Evolutionary conservation across 2,797 vertebrate species (phyloP).

Genomic region (Falco naumanni): DNA sequence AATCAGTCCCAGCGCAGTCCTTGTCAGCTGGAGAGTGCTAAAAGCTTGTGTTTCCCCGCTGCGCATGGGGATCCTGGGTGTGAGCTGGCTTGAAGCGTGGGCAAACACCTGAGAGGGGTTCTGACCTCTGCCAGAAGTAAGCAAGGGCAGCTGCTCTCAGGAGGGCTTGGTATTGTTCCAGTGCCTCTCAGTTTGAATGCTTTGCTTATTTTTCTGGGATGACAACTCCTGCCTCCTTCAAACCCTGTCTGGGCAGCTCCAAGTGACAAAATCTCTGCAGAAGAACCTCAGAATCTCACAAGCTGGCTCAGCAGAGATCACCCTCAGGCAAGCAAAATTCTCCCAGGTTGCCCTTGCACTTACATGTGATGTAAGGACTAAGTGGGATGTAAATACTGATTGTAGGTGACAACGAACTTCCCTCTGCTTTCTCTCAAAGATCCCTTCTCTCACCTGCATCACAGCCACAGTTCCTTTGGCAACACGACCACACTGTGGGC

Average conservation of each 20-base stretch:
- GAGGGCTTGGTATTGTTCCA: neutral
- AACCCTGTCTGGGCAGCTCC: neutral
- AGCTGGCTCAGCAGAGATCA: neutral
- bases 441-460: neutral
- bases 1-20: neutral
- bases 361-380: neutral
- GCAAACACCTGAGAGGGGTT: neutral
- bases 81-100: neutral
- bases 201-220: neutral
- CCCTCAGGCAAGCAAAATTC: neutral
- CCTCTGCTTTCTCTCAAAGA: neutral
- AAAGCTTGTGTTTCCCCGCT: neutral
- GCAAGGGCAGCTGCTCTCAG: neutral
- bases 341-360: neutral
- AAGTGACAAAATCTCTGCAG: neutral
- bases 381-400: neutral
- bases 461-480: neutral
- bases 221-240: neutral
- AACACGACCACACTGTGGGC: neutral
- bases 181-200: neutral
- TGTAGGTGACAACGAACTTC: neutral
- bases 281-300: neutral
- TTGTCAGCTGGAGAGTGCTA: neutral
- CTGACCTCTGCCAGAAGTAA: neutral
- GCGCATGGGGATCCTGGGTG: neutral